phyloP scores from a whole-genome alignment of 2,113 vertebrate genomes.

The Ramphastos sulfuratus region DNA sequence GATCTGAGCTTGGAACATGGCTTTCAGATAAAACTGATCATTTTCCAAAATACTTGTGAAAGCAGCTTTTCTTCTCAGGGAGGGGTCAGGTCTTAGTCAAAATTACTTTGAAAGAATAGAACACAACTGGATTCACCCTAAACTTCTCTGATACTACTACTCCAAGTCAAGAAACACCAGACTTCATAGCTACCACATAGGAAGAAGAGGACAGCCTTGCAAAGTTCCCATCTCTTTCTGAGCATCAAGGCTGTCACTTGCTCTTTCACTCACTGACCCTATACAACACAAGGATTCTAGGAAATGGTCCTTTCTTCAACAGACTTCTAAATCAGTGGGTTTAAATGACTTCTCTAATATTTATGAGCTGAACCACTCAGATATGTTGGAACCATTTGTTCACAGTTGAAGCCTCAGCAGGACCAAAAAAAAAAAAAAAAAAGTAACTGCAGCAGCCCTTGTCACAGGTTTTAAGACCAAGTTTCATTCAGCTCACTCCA shows the following conservation, averaged over 20 bases:
- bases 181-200: neutral
- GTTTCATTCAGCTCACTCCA: neutral
- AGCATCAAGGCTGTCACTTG: neutral
- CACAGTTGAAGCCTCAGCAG: neutral
- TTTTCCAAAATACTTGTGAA: neutral
- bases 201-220: neutral
- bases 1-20: neutral
- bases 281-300: neutral
- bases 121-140: neutral
- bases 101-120: neutral
- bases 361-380: neutral
- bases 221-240: neutral
- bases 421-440: neutral
- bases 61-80: neutral
- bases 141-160: neutral
- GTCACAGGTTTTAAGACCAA: neutral
- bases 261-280: neutral
- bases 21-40: rapidly evolving
- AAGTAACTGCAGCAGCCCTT: neutral
- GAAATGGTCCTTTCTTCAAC: neutral
- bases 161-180: neutral
- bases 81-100: neutral
- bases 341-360: neutral
- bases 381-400: neutral
- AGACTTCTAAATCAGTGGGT: neutral